Base-by-base conservation (phyloP, 1,140 invertebrate genomes). In the Leptonema lineaticorne region DNA sequence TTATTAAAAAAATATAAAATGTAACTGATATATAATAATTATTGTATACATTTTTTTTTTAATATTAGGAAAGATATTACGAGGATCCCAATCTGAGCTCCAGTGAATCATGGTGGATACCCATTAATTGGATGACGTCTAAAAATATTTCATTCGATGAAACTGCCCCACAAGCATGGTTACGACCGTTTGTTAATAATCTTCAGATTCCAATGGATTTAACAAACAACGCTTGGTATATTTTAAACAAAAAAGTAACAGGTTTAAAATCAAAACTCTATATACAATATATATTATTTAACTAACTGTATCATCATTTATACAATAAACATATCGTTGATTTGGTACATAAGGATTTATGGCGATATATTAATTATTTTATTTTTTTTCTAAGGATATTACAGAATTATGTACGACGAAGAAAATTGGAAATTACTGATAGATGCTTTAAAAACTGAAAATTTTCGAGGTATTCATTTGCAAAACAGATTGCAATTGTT, bases 401-500 rank as follows among this genome's bases (percentile, higher is more conserved):
- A 88, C 75, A 78, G 87, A n/a, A 86, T 89, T 0, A 83, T 85
- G 69, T 89, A 89, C 64, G 86, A 88, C 37, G 56, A 72, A 0
- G 57, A 76, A 0, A 85, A 87, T 68, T 85, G 85, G 80, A 33
- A 73, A 2, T 76, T 78, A 0, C 75, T 88, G 7, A 76, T 76
- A 0, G 60, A 63, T 1, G 82, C 80, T 5, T 68, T 89, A 7
- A 68, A 71, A 0, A 74, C 69, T 22, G 16, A 26, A 20, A 24
- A 69, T n/a, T 83, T 82, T 70, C 71, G 75, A 1, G 74, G 72
- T 1, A 90, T 94, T 67, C 83, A 89, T 50, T 72, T 84, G 0
- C 77, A 89, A 3, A 94, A 93, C 79, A 79, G 92, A 63, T 91
- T 89, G 0, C 90, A 93, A 76, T 77, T 94, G 1, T 78, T 94